Percentiles rank a stretch among this genome's conserved stretches.
These are phyloP conservation scores for Zoanthus sansibaricus DNA, from an alignment of 92 coral and sea anemone species.

Conservation along the genomic window DNA sequence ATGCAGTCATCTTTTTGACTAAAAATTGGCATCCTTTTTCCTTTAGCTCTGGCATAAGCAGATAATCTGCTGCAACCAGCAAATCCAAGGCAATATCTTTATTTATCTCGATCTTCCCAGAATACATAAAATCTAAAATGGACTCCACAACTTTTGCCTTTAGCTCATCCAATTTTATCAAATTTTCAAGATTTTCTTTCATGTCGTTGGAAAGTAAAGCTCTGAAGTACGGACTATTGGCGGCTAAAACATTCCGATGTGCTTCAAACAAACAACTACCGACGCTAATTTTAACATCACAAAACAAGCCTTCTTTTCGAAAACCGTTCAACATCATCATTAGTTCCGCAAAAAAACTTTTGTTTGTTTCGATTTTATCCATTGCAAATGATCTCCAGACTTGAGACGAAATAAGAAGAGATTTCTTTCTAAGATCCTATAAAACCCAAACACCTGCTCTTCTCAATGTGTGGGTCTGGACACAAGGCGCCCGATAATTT, in stretches of 20 bases:
- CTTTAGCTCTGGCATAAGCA: slow-evolving; percentile 73
- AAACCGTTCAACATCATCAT: slow-evolving; percentile 74
- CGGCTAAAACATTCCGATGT: slow-evolving; percentile 85
- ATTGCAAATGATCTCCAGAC: background rate
- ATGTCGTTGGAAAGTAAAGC: slow-evolving; percentile 87
- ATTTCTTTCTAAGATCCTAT: background rate
- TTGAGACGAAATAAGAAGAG: background rate
- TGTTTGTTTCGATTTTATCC: slow-evolving; percentile 61
- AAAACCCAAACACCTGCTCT: background rate
- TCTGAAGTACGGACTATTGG: slow-evolving; percentile 81
- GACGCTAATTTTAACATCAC: slow-evolving; percentile 78
- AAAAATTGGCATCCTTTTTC: slow-evolving; percentile 77
- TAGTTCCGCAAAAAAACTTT: slow-evolving; percentile 61
- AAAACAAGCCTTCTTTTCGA: slow-evolving; percentile 74
- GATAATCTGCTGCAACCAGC: slow-evolving; percentile 81
- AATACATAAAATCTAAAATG: slow-evolving; percentile 77
- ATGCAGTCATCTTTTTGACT: slow-evolving; percentile 72
- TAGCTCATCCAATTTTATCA: slow-evolving; percentile 70
- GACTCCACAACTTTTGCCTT: slow-evolving; percentile 71
- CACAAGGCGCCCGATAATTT: background rate
- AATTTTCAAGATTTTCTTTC: slow-evolving; percentile 77
- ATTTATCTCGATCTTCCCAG: slow-evolving; percentile 65
- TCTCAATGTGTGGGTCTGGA: background rate
- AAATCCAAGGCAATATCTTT: slow-evolving; percentile 73
- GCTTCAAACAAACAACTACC: slow-evolving; percentile 68